A percentile compares a stretch with the other conserved stretches of the same genome.
Conservation (phyloP, 2,888 invertebrate genomes). For the Onthophagus sagittarius region DNA sequence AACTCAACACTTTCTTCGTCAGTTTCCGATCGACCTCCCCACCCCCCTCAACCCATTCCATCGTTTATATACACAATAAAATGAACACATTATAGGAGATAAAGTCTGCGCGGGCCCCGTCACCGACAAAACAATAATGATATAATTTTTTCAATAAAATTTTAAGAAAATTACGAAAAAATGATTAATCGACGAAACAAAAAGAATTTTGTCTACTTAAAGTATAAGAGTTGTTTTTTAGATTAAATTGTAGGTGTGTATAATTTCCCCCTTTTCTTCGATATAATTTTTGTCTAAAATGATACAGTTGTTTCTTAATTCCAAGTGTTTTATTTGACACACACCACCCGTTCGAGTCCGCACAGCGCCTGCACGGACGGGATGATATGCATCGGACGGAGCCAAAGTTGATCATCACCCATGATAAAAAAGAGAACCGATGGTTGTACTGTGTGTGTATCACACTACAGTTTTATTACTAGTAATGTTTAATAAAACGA, state of each 20-base stretch:
- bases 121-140: slow-evolving; percentile 20
- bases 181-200: slow-evolving; percentile 1
- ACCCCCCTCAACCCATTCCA: slow-evolving; percentile 22
- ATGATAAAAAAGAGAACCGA: slow-evolving; percentile 12
- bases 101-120: slow-evolving; percentile 24
- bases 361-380: slow-evolving; percentile 17
- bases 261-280: slow-evolving; percentile 43
- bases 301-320: slow-evolving; percentile 48
- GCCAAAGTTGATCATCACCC: slow-evolving; percentile 13
- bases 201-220: slow-evolving; percentile 26
- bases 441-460: slow-evolving; percentile 23
- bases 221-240: slow-evolving; percentile 38
- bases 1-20: slow-evolving; percentile 32
- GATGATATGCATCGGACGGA: slow-evolving; percentile 6
- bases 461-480: slow-evolving; percentile 26
- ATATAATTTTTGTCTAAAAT: slow-evolving; percentile 41
- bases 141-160: slow-evolving; percentile 22
- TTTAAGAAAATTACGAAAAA: slow-evolving; percentile 6
- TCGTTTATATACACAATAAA: slow-evolving; percentile 16
- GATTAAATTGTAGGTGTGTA: slow-evolving; percentile 46
- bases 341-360: slow-evolving; percentile 16
- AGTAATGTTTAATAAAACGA: slow-evolving; percentile 25
- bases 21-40: slow-evolving; percentile 41
- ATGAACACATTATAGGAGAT: slow-evolving; percentile 13
- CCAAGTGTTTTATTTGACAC: slow-evolving; percentile 32